These are phyloP conservation scores for Gryon sp. DNA, from an alignment of 1,140 invertebrate genomes.

Conservation along the genomic window DNA sequence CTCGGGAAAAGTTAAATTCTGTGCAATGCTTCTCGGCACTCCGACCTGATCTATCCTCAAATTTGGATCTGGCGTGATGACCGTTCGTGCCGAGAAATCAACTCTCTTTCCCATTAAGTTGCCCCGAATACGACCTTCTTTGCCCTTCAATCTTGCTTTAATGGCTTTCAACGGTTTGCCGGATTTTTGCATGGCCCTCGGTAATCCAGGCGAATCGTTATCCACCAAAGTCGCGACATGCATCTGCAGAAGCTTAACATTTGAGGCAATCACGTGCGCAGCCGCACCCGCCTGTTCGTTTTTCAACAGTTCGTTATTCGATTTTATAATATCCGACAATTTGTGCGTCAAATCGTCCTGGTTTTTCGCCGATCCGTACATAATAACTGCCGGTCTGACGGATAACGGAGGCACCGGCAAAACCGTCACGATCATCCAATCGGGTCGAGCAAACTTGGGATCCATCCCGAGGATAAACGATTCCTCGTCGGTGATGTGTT, in stretches of 20 bases:
- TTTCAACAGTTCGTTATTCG: slow-evolving; percentile 96
- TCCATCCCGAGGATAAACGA: slow-evolving; percentile 97
- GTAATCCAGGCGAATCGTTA: slow-evolving; percentile 99
- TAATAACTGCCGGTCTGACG: slow-evolving; percentile 97
- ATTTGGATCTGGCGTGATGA: slow-evolving; percentile 99
- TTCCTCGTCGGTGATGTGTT: slow-evolving; percentile 98
- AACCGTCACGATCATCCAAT: slow-evolving; percentile 99
- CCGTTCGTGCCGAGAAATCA: slow-evolving; percentile 99
- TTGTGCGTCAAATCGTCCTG: slow-evolving; percentile 99
- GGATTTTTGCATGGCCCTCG: slow-evolving; percentile 98
- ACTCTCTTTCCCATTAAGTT: slow-evolving; percentile 99
- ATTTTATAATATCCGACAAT: slow-evolving; percentile 98
- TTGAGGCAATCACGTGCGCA: slow-evolving; percentile 97
- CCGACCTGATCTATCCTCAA: slow-evolving; percentile 99
- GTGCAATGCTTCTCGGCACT: slow-evolving; percentile 98
- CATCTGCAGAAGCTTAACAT: slow-evolving; percentile 99
- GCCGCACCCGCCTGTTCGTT: slow-evolving; percentile 98
- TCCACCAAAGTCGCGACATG: slow-evolving; percentile 99
- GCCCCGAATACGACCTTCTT: slow-evolving; percentile 98
- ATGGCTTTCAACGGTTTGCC: slow-evolving; percentile 99
- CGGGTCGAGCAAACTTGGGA: slow-evolving; percentile 96
- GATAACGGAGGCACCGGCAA: slow-evolving; percentile 97
- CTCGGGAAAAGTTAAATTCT: slow-evolving; percentile 99
- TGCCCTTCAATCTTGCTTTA: slow-evolving; percentile 93
- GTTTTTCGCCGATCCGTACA: slow-evolving; percentile 99